phyloP scores from a whole-genome alignment of 2,888 invertebrate species.

The Coelinius sp. region DNA sequence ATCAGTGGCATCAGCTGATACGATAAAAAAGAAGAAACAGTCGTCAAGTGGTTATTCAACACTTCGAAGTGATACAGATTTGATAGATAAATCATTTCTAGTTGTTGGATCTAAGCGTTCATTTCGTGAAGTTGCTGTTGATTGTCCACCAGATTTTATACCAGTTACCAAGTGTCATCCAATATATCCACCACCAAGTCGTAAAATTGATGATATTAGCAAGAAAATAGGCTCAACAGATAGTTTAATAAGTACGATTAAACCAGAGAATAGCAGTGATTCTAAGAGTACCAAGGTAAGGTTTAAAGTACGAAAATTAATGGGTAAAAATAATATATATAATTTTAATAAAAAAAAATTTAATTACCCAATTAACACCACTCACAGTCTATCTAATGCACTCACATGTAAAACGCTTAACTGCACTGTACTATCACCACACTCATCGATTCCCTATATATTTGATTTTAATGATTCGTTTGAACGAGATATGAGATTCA shows the following conservation, averaged over 20 bases:
- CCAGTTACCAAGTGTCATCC: slow-evolving; percentile 67
- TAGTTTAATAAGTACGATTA: slow-evolving; percentile 38
- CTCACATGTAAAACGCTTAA: slow-evolving; percentile 26
- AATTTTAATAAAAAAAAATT: slow-evolving; percentile 17
- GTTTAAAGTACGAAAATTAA: slow-evolving; percentile 53
- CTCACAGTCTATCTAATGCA: slow-evolving; percentile 26
- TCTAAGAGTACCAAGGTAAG: slow-evolving; percentile 64
- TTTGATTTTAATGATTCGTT: not conserved
- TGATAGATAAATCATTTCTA: slow-evolving; percentile 56
- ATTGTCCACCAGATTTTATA: slow-evolving; percentile 67
- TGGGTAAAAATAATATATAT: slow-evolving; percentile 25
- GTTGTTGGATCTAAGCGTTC: slow-evolving; percentile 56
- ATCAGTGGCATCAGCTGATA: slow-evolving; percentile 4
- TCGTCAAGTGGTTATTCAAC: slow-evolving; percentile 68
- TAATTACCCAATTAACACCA: slow-evolving; percentile 31
- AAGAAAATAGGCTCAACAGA: slow-evolving; percentile 27
- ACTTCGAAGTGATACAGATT: slow-evolving; percentile 63
- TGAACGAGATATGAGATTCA: slow-evolving; percentile 21
- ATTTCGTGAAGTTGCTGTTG: slow-evolving; percentile 67
- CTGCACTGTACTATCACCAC: slow-evolving; percentile 18
- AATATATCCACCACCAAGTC: slow-evolving; percentile 67
- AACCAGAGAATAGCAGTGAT: slow-evolving; percentile 18
- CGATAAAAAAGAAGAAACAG: slow-evolving; percentile 56
- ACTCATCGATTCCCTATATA: slow-evolving; percentile 16
- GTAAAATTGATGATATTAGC: slow-evolving; percentile 35